Evolutionary conservation across 1,140 invertebrate species (phyloP).

Genomic region (Drosophila funebris): DNA sequence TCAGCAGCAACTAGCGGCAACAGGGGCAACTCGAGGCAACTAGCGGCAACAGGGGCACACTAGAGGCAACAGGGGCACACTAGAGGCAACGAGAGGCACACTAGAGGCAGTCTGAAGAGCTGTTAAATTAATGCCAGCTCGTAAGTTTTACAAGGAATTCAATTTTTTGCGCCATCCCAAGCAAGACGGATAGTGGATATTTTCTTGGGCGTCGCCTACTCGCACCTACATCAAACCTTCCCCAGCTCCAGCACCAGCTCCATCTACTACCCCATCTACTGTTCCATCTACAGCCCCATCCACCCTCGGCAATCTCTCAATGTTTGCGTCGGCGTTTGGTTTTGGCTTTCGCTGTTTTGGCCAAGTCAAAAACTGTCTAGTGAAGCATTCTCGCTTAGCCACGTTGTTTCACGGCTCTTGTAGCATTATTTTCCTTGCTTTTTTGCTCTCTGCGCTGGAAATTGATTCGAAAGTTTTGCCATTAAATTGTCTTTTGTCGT

Average conservation of each 20-base stretch:
- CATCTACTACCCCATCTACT: too few species aligned
- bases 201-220: conserved; percentile 40
- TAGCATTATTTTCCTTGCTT: conserved; percentile 31
- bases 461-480: conserved; percentile 81
- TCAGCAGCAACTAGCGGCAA: conserved; percentile 22
- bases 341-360: neutral
- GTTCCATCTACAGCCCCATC: too few species aligned
- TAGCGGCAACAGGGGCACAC: too few species aligned
- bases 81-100: neutral
- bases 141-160: conserved; percentile 82
- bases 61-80: too few species aligned
- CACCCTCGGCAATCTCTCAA: conserved; percentile 42
- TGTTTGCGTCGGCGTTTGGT: conserved; percentile 8
- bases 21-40: neutral
- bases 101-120: conserved; percentile 30
- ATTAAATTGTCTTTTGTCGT: conserved; percentile 76
- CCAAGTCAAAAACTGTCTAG: conserved; percentile 29
- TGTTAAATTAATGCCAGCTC: conserved; percentile 81
- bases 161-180: conserved; percentile 75
- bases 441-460: conserved; percentile 45
- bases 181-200: conserved; percentile 70
- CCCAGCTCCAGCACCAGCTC: neutral
- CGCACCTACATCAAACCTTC: conserved; percentile 10
- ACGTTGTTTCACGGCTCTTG: conserved; percentile 22
- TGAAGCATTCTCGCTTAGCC: neutral